phyloP scores from a whole-genome alignment of 2,797 vertebrate species.

The Nasua narica region DNA sequence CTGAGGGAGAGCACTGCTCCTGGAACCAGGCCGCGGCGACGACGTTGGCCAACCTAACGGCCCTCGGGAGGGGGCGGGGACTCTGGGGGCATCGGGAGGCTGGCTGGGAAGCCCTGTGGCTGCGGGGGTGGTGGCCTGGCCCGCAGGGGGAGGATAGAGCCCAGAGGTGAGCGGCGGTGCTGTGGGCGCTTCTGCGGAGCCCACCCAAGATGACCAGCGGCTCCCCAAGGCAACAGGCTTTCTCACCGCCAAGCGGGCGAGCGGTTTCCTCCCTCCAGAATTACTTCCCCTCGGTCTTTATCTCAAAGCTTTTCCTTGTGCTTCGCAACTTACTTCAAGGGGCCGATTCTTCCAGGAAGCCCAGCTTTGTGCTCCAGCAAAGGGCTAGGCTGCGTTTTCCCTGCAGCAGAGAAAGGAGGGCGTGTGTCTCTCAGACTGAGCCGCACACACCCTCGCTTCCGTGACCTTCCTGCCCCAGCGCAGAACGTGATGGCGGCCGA shows the following conservation, averaged over 20 bases:
- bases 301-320: not conserved
- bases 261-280: not conserved
- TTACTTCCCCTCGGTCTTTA: not conserved
- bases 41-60: fast-evolving
- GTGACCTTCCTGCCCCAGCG: not conserved
- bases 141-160: not conserved
- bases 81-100: not conserved
- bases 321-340: not conserved
- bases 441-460: not conserved
- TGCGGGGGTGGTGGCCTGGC: not conserved
- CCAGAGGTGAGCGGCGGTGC: too few species aligned
- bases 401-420: not conserved
- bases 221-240: too few species aligned
- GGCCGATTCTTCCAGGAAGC: not conserved
- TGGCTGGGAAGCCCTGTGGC: not conserved
- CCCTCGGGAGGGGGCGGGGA: not conserved
- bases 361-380: not conserved
- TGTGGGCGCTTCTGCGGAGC: not conserved
- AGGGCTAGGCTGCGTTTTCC: too few species aligned
- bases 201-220: fast-evolving
- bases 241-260: not conserved
- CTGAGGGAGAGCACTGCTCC: not conserved
- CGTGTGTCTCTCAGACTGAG: not conserved
- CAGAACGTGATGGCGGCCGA: fast-evolving
- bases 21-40: fast-evolving